Percentiles rank a stretch among this genome's conserved stretches.
phyloP scores from a whole-genome alignment of 2,113 vertebrate species.

The Alces alces region DNA sequence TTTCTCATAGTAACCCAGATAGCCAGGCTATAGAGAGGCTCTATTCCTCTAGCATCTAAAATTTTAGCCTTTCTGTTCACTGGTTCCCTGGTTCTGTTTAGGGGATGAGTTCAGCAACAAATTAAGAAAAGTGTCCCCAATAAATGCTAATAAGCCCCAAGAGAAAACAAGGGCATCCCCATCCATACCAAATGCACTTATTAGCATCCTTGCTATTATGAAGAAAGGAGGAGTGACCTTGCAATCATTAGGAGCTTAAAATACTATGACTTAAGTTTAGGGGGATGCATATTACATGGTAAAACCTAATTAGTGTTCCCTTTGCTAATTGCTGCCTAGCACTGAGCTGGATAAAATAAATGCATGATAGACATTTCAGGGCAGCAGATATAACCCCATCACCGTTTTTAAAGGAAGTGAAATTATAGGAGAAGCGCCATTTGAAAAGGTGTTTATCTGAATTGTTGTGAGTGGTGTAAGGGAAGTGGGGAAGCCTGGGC shows the following conservation, averaged over 20 bases:
- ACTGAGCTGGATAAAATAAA: conserved; percentile 76
- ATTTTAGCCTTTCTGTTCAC: conserved; percentile 50
- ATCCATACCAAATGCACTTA: conserved; percentile 78
- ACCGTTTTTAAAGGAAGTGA: neutral
- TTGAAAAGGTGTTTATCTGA: conserved; percentile 54
- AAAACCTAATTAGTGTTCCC: conserved; percentile 81
- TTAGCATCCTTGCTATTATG: conserved; percentile 76
- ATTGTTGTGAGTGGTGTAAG: conserved; percentile 11
- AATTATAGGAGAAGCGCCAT: conserved; percentile 37
- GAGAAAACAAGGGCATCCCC: conserved; percentile 71
- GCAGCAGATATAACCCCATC: neutral
- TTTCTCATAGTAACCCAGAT: conserved; percentile 23
- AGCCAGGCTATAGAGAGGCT: conserved; percentile 20
- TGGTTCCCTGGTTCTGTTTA: conserved; percentile 62
- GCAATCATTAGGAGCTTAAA: conserved; percentile 78
- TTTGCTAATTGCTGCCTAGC: conserved; percentile 79
- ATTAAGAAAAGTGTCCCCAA: conserved; percentile 77
- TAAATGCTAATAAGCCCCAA: conserved; percentile 76
- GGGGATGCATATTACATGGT: conserved; percentile 79
- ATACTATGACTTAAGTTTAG: conserved; percentile 80
- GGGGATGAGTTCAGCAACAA: conserved; percentile 68
- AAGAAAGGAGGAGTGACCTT: conserved; percentile 75
- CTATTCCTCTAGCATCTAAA: neutral
- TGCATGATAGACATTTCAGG: conserved; percentile 40
- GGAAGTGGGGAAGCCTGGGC: neutral